Conservation (phyloP, 30 jellyfish, hydroid and myxozoan genomes). For the Hydractinia symbiolongicarpus region DNA sequence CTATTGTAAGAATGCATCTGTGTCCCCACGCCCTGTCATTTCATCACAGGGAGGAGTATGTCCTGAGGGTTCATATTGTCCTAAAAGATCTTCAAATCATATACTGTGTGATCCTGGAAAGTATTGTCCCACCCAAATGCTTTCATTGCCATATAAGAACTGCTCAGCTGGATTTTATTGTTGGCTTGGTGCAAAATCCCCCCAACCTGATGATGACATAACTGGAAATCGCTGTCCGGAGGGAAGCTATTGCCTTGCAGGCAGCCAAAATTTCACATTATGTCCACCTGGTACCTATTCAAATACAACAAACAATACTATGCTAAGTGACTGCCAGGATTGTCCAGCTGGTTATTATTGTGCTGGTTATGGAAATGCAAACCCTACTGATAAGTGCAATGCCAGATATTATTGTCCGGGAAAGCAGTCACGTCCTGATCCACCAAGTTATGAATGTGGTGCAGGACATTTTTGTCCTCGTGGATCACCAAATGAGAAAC, state of each 20-base stretch:
- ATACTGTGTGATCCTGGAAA: constrained; percentile 70
- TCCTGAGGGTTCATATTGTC: constrained; percentile 90
- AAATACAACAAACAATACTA: constrained; percentile 58
- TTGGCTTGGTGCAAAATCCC: constrained; percentile 62
- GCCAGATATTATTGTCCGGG: constrained; percentile 92
- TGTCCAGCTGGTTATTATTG: constrained; percentile 82
- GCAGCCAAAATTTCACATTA: constrained; percentile 66
- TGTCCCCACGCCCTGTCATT: constrained; percentile 62
- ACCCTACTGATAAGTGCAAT: constrained; percentile 71
- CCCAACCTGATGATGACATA: constrained; percentile 64
- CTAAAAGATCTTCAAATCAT: constrained; percentile 76
- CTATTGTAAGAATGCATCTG: constrained; percentile 68
- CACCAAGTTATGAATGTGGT: constrained; percentile 61
- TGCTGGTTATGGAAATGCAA: constrained; percentile 81
- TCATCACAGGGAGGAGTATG: constrained; percentile 84
- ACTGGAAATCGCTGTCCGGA: constrained; percentile 86
- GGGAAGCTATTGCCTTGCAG: constrained; percentile 86
- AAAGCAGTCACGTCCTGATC: constrained; percentile 73
- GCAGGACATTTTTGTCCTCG: constrained; percentile 68
- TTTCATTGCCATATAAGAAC: constrained; percentile 52
- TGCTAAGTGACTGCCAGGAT: constrained; percentile 54
- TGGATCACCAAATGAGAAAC: constrained; percentile 52
- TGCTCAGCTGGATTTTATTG: constrained; percentile 90
- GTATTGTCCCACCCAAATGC: constrained; percentile 72
- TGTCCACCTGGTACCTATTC: constrained; percentile 98